Evolutionary conservation across 2,797 vertebrate genomes (phyloP).

Genomic region (Epinephelus malabaricus): DNA sequence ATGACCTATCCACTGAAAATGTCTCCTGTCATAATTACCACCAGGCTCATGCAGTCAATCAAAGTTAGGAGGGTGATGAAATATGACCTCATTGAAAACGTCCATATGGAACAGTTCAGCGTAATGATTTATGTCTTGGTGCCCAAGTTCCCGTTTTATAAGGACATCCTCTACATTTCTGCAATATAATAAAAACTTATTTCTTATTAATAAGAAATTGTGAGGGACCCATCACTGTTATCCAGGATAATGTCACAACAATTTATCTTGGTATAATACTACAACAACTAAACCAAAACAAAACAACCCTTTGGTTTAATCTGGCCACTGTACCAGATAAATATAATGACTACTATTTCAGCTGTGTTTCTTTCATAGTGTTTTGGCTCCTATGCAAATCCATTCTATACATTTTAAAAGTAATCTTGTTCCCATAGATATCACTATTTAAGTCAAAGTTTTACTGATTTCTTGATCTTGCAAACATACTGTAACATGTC

Average conservation of each 20-base stretch:
- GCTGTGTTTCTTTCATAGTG: not conserved
- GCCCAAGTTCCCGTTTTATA: not conserved
- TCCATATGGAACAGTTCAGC: not conserved
- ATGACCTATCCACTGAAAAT: not conserved
- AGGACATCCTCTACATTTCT: not conserved
- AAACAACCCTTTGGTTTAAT: not conserved
- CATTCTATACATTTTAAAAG: not conserved
- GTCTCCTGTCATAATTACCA: not conserved
- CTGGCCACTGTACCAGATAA: not conserved
- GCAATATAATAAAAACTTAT: not conserved
- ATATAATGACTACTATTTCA: not conserved
- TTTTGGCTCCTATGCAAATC: not conserved
- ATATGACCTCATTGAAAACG: conserved; percentile 1
- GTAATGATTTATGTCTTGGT: not conserved
- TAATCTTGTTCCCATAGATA: not conserved
- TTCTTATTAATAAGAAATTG: not conserved
- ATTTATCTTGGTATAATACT: not conserved
- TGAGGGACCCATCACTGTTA: not conserved
- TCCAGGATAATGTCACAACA: not conserved
- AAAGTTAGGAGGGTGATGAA: not conserved
- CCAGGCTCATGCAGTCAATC: not conserved
- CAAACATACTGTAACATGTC: not conserved
- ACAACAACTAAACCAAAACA: not conserved
- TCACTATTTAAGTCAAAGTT: not conserved
- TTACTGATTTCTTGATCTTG: not conserved